Evolutionary conservation across 2,888 invertebrate genomes (phyloP).

Genomic region (Eupithecia dodoneata): DNA sequence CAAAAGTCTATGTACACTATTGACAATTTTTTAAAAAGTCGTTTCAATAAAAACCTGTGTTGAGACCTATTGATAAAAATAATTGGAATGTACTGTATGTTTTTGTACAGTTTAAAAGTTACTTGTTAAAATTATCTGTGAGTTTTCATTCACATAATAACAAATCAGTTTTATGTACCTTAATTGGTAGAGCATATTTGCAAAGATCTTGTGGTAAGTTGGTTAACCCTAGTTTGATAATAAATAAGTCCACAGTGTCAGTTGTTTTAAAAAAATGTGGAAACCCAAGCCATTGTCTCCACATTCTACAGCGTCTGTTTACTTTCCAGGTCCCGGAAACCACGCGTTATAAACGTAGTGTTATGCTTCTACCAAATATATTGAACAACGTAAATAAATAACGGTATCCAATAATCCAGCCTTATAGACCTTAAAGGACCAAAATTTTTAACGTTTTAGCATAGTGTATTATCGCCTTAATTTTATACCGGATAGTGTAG

Average conservation of each 20-base stretch:
- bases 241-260: not conserved
- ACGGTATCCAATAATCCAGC: conserved; percentile 67
- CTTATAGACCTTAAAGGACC: conserved; percentile 81
- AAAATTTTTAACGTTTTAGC: conserved; percentile 73
- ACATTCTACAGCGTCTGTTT: conserved; percentile 34
- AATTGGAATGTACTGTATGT: not conserved
- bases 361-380: conserved; percentile 75
- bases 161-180: not conserved
- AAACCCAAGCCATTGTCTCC: conserved; percentile 35
- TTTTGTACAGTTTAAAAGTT: not conserved
- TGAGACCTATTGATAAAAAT: not conserved
- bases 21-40: not conserved
- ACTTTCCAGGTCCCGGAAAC: conserved; percentile 33
- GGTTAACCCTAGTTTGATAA: not conserved
- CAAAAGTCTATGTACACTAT: not conserved
- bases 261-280: conserved; percentile 24
- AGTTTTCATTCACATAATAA: not conserved
- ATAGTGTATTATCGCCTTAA: conserved; percentile 71
- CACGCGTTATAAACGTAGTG: conserved; percentile 60
- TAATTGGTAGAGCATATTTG: not conserved
- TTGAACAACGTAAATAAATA: conserved; percentile 9
- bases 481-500: conserved; percentile 63
- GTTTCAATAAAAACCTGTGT: not conserved
- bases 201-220: not conserved
- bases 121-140: not conserved